Base-by-base conservation (phyloP, 2,113 vertebrate species). In the Sorex fumeus region DNA sequence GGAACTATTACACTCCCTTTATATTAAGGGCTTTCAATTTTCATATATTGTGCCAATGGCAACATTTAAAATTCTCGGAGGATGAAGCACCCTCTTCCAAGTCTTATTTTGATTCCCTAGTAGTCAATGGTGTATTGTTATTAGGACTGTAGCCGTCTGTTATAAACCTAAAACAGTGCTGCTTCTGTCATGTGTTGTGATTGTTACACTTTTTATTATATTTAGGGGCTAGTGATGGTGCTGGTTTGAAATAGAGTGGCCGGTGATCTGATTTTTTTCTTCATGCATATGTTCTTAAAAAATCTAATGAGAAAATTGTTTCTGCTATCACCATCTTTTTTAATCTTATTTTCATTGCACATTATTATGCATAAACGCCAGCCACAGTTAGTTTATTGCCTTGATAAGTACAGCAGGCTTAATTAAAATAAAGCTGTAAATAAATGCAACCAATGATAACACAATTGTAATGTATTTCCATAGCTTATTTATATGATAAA, bases 401-500 rank as follows among this genome's bases (percentile, higher is more conserved):
- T 84, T 67, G 89, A 96, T 96, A 97, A 97, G 97, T 96, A 96
- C 93, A 96, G 86, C 89, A 62, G 50, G 76, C 96, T 95, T 98
- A 97, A 97, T 98, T 97, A 97, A 97, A 97, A 98, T 85, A 97
- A 96, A 97, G 92, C 95, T 93, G 88, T 96, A 98, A 98, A 97
- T 97, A 96, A 95, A 95, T 95, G 91, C 92, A 93, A 93, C 95
- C 91, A 94, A 89, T 84, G 94, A 95, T 97, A 97, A 96, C 92
- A 77, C 94, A 93, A 83, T 95, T 94, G 95, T 93, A 83, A 94
- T 87, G 93, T 94, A 96, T 96, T 97, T 96, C 88, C 93, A 94
- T 89, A 85, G 91, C 93, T 97, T 97, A 95, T 96, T 91, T 84
- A 45, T 67, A 87, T n/a, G 96, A 97, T 97, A 95, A 97, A 97